Base-by-base conservation (phyloP, 2,113 vertebrate species). In the Thinocorus orbignyianus region DNA sequence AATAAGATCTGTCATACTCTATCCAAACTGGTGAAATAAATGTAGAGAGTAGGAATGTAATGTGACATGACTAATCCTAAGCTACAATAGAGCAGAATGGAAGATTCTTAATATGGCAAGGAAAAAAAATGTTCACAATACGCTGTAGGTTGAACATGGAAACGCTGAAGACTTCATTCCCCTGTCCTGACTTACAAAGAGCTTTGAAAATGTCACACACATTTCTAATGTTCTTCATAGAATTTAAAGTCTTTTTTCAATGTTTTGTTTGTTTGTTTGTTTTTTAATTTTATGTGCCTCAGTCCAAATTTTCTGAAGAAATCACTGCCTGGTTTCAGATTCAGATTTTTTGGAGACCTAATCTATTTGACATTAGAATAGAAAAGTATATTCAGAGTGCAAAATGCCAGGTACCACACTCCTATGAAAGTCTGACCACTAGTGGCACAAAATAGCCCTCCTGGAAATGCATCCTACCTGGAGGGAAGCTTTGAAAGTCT, bases 1-100 rank as follows among this genome's bases (percentile, higher is more conserved):
- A 64, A 92, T 84, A 93, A 96, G 91, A 97, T 93, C 77, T 96
- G 92, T 96, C 95, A 95, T 94, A 95, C 70, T 95, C 73, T 93
- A 96, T 95, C 82, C 69, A 97, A 97, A 97, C 49, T 96, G 76
- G 69, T 93, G 82, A 94, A 96, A 92, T 92, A 95, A 95, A 94
- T 96, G 60, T 37, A 94, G 79, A 96, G 96, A 97, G 42, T 24
- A 86, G 86, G 78, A 96, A 93, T 91, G 76, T 64, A 94, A 90
- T 93, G 74, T 49, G 68, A 94, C 71, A 49, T 96, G 93, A 95
- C 88, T 96, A 97, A 95, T 95, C 74, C 76, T 95, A 68, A 81
- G 33, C 96, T 61, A 81, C 39, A 86, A 57, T 80, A 54, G 76
- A 91, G 58, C 51, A 90, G 51, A 73, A 79, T 66, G 4, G 41